A percentile compares a stretch with the other conserved stretches of the same genome.
Evolutionary conservation across 2,888 invertebrate species (phyloP).

Genomic region (Selenia dentaria): DNA sequence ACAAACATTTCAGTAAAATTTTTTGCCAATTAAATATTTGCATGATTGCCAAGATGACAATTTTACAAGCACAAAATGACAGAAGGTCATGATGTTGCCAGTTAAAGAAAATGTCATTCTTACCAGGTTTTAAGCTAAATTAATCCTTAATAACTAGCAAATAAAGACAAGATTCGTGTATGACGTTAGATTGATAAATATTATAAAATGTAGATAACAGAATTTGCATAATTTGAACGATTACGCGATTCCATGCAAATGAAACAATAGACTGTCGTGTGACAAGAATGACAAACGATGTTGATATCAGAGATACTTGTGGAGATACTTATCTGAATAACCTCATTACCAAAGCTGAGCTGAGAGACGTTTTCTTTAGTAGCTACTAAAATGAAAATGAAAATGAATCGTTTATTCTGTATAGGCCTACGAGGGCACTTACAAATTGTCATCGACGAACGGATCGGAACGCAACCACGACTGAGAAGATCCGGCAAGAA

Average conservation of each 20-base stretch:
- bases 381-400: too few relatives aligned
- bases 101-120: conserved; percentile 1
- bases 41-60: conserved; percentile 17
- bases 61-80: conserved; percentile 13
- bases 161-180: conserved; percentile 14
- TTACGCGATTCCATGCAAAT: conserved; percentile 66
- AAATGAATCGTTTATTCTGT: too few relatives aligned
- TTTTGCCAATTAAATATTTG: conserved; percentile 24
- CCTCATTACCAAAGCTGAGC: too few relatives aligned
- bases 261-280: conserved; percentile 63
- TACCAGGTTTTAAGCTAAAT: conserved; percentile 1
- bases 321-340: too few relatives aligned
- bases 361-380: too few relatives aligned
- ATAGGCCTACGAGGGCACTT: too few relatives aligned
- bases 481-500: too few relatives aligned
- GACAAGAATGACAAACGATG: conserved; percentile 53
- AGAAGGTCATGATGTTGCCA: conserved; percentile 26
- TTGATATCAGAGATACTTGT: neutral
- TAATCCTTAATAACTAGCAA: accelerated
- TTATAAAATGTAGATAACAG: conserved; percentile 16
- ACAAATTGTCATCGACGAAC: too few relatives aligned
- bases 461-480: too few relatives aligned
- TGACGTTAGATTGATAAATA: neutral
- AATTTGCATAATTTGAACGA: conserved; percentile 57
- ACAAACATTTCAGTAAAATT: conserved; percentile 20